Evolutionary conservation across 2,113 vertebrate genomes (phyloP), one percentile per base, ranked within the genome.

Genomic region (Willisornis vidua): DNA sequence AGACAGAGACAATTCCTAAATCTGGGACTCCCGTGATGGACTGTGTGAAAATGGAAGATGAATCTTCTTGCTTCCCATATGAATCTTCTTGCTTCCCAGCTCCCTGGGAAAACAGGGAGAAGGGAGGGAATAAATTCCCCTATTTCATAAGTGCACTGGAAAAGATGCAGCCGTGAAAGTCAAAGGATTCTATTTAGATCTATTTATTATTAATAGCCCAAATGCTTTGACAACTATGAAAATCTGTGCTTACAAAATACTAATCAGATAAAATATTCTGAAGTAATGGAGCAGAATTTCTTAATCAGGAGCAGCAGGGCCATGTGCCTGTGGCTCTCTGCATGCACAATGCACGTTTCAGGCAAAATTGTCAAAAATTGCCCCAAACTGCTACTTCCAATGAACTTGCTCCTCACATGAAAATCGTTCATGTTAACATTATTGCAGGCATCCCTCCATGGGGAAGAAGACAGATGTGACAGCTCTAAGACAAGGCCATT

Each of bases 161-260:
- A 90, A 89, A 89, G 83, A 86, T 15, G 58, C 76, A 82, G 76
- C 61, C n/a, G 2, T 61, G 66, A 92, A 95, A 96, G 85, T 75
- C 90, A 92, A 93, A 65, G 61, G 83, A 88, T 88, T 94, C 83
- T 90, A 81, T 90, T 96, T 89, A 90, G 76, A 48, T 68, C 77
- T 95, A 95, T 96, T 93, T 93, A 96, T 95, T 97, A 97, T 96
- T 96, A 94, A 96, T 92, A 86, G 90, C 78, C 79, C 73, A 87
- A 96, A 85, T 85, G 90, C 93, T 96, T 93, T 95, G 90, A 92
- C 92, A 95, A 90, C 85, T 94, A 87, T 58, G 83, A 95, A 93
- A 94, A 95, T 92, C 86, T 81, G 68, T 89, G 88, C 95, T 96
- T 95, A 84, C 89, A 95, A 97, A 96, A 92, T 93, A 94, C 83